Conservation (phyloP, 2,888 invertebrate genomes). For the Agrilus cyanescens region DNA sequence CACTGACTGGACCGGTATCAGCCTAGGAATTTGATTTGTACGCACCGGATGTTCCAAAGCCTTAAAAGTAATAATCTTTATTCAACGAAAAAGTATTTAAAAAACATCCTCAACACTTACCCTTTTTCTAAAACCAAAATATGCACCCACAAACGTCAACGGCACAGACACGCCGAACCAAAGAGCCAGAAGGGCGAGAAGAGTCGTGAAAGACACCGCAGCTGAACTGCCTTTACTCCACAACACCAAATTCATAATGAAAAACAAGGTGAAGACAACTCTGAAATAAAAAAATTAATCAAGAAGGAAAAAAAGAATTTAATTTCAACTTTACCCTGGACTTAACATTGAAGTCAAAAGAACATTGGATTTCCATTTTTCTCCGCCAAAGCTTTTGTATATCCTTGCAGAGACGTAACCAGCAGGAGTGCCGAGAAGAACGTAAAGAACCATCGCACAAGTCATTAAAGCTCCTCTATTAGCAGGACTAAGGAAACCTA, state of each 20-base stretch:
- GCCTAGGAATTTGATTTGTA: conserved; percentile 96
- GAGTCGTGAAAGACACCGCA: conserved; percentile 92
- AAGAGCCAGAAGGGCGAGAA: conserved; percentile 83
- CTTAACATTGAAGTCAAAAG: conserved; percentile 91
- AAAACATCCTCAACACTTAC: conserved; percentile 40
- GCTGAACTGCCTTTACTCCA: conserved; percentile 96
- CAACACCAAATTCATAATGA: conserved; percentile 89
- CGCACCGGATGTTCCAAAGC: conserved; percentile 93
- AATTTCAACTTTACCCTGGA: conserved; percentile 64
- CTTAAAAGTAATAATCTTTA: conserved; percentile 36
- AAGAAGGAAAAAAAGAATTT: conserved; percentile 1
- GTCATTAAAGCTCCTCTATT: conserved; percentile 99
- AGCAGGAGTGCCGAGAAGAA: conserved; percentile 92
- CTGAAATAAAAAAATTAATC: conserved; percentile 40
- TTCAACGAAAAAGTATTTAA: conserved; percentile 4
- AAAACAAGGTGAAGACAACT: conserved; percentile 92
- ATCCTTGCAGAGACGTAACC: conserved; percentile 94
- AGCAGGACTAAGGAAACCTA: conserved; percentile 96
- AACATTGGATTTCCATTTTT: conserved; percentile 98
- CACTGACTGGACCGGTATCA: conserved; percentile 97
- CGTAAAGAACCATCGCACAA: conserved; percentile 91
- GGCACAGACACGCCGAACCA: conserved; percentile 99
- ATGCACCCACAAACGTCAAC: conserved; percentile 93
- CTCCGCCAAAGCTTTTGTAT: conserved; percentile 97
- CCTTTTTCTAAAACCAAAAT: conserved; percentile 95